These are phyloP conservation scores for Sebastes variabilis DNA, from an alignment of 2,797 vertebrate genomes.

Conservation along the genomic window DNA sequence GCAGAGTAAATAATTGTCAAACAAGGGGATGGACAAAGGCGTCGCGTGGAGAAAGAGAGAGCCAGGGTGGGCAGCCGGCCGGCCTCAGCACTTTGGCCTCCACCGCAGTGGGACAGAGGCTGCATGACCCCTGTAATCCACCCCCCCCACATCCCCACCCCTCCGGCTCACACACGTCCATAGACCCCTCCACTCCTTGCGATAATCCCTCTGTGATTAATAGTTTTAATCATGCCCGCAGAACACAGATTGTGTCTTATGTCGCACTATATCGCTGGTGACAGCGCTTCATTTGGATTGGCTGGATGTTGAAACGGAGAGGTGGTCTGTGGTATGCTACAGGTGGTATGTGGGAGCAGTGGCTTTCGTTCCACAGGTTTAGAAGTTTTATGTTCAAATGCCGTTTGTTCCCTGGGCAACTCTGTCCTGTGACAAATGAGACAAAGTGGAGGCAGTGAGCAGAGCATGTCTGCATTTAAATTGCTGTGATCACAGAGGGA, in stretches of 20 bases:
- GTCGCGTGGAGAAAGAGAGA: conserved; percentile 67
- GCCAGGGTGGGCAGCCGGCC: conserved; percentile 57
- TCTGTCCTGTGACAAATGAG: conserved; percentile 12
- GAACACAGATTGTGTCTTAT: conserved; percentile 11
- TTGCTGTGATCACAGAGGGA: conserved; percentile 23
- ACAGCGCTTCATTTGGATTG: background rate
- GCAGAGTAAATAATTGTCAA: conserved; percentile 87
- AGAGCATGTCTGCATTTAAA: conserved; percentile 35
- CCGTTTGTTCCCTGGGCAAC: background rate
- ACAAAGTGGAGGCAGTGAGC: conserved; percentile 26
- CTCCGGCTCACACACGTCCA: conserved; percentile 15
- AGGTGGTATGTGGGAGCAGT: conserved; percentile 17
- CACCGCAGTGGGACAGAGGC: conserved; percentile 54
- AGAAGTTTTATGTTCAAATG: background rate
- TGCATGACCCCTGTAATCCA: conserved; percentile 75
- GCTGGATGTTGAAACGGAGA: background rate
- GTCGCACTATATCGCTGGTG: background rate
- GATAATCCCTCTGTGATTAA: conserved; percentile 72
- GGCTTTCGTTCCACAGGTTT: background rate
- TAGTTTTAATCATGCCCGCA: conserved; percentile 66
- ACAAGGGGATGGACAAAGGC: conserved; percentile 82
- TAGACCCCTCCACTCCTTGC: conserved; percentile 17
- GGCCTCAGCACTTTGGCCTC: conserved; percentile 55
- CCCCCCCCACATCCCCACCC: conserved; percentile 8
- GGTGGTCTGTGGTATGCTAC: background rate